Base-by-base conservation (phyloP, 2,888 invertebrate species). In the Dryomyza anilis region DNA sequence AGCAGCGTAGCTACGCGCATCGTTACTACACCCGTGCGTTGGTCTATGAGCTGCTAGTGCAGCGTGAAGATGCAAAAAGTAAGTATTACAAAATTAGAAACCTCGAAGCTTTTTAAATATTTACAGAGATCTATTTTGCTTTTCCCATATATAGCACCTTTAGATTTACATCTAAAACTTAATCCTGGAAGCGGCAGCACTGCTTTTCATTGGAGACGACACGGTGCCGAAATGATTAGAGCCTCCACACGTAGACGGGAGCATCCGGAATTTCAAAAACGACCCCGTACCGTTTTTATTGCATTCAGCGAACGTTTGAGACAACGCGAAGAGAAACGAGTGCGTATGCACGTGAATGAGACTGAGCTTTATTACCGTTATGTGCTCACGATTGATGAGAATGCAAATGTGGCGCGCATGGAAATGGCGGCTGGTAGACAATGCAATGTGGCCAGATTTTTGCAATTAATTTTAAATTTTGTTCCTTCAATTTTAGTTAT, bases 321-420 rank as follows among this genome's bases (percentile, higher is more conserved):
- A 63, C 68, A 73, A 58, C 68, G 74, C 1, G 70, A 64, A 19
- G 72, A 73, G 53, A n/a, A n/a, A n/a, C n/a, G n/a, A n/a, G n/a
- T n/a, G n/a, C n/a, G n/a, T n/a, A n/a, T n/a, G n/a, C n/a, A n/a
- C n/a, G n/a, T n/a, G n/a, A n/a, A n/a, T n/a, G 71, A 79, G 65
- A 55, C 67, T 23, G 70, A 67, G 33, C 61, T 78, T 14, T 73
- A 73, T 21, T 85, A 86, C 71, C 86, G 86, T 0, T 85, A 87
- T 69, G 82, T 85, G 1, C 85, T 88, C 83, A 85, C 86, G 0
- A 85, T 83, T 2, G 88, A 87, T 73, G 84, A 84, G 33, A 82
- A 85, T 50, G 83, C 81, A 60, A 84, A 82, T 1, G 79, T 86
- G 0, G 88, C 87, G 1, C 70, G 71, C 2, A 78, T 76, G 58